These are phyloP conservation scores for Slavum lentiscoides DNA, from an alignment of 2,888 invertebrate genomes.

Conservation along the genomic window DNA sequence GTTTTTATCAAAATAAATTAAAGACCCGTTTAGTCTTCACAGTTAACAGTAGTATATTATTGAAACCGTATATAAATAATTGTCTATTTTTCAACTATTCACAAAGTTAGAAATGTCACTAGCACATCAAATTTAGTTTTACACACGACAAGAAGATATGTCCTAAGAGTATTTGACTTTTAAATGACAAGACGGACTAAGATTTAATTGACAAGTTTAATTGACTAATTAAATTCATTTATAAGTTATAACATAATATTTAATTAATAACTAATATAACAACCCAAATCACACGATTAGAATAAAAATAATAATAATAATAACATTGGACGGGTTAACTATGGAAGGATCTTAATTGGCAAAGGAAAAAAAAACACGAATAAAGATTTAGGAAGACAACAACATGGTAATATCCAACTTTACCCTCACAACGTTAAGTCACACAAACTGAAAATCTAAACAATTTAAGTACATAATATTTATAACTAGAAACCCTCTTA, in stretches of 20 bases:
- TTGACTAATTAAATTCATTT: too few relatives aligned
- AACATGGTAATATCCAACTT: conserved; percentile 26
- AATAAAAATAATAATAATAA: conserved; percentile 47
- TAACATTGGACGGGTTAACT: conserved; percentile 50
- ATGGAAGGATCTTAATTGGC: conserved; percentile 40
- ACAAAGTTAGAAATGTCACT: neutral
- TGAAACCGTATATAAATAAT: neutral
- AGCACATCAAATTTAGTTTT: neutral
- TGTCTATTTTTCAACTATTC: neutral
- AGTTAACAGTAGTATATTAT: neutral
- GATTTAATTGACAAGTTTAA: conserved; percentile 18
- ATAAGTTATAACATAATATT: conserved; percentile 19
- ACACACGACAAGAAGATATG: too few relatives aligned
- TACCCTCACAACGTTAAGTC: conserved; percentile 7
- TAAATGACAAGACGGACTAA: conserved; percentile 8
- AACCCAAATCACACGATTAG: conserved; percentile 32
- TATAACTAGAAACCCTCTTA: neutral
- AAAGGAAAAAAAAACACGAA: conserved; percentile 37
- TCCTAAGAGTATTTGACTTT: neutral
- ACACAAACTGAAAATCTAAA: conserved; percentile 13
- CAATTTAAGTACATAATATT: conserved; percentile 44
- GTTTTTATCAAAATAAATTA: conserved; percentile 11
- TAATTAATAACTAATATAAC: conserved; percentile 39
- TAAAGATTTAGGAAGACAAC: conserved; percentile 47
- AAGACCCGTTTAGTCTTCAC: conserved; percentile 28